Conservation (phyloP, 2,797 vertebrate species). For the Ctenopoma kingsleyae region DNA sequence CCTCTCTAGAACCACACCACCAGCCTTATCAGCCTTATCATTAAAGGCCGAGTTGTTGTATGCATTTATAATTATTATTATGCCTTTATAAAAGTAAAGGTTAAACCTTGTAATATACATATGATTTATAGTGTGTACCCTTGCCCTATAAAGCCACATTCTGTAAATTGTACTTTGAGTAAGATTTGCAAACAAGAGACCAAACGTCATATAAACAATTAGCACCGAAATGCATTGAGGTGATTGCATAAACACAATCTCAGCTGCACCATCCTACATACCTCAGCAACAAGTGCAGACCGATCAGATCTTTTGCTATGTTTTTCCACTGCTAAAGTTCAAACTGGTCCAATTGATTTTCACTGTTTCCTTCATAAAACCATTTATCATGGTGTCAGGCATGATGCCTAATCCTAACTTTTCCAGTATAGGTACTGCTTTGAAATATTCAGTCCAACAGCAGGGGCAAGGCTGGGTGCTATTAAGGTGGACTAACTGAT, state of each 20-base stretch:
- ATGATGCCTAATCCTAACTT: background rate
- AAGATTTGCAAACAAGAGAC: no score
- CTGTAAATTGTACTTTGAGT: no score
- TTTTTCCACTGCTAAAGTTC: background rate
- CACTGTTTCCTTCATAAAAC: slow-evolving; percentile 10
- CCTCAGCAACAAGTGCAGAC: background rate
- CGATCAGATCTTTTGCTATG: background rate
- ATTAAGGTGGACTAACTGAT: slow-evolving; percentile 1
- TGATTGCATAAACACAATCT: background rate
- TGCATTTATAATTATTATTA: no score
- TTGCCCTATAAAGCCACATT: no score
- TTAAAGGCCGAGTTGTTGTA: no score
- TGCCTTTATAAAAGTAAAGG: no score
- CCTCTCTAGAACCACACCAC: no score
- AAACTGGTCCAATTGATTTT: background rate
- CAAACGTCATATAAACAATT: background rate
- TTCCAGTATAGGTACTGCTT: background rate
- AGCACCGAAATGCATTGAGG: background rate
- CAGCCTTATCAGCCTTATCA: no score
- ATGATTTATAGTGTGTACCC: no score
- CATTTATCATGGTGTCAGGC: background rate
- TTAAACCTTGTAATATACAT: no score
- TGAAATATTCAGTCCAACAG: slow-evolving; percentile 8
- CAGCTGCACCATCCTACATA: background rate
- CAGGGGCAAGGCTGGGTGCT: background rate